Evolutionary conservation across 2,888 invertebrate species (phyloP).

Genomic region (Pristionchus mayeri): DNA sequence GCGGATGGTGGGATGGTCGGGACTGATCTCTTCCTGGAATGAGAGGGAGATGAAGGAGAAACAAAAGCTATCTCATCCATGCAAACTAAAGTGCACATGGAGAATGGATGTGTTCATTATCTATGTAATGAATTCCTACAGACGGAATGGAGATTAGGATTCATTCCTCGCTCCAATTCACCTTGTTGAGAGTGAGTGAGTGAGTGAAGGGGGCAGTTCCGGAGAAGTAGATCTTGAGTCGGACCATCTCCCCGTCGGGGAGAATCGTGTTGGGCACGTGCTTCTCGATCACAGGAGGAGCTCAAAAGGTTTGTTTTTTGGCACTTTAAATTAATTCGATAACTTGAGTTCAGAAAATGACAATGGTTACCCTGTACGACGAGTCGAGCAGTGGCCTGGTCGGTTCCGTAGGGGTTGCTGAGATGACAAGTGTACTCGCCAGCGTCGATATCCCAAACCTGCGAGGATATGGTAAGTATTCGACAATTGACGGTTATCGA

Average conservation of each 20-base stretch:
- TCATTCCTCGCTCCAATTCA: background rate
- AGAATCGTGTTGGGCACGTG: conserved; percentile 91
- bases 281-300: conserved; percentile 91
- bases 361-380: conserved; percentile 87
- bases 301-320: conserved; percentile 77
- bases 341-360: background rate
- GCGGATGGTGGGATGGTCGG: conserved; percentile 76
- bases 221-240: conserved; percentile 95
- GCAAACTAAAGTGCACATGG: no score
- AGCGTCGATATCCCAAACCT: conserved; percentile 87
- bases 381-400: conserved; percentile 88
- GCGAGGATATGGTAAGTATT: background rate
- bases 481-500: background rate
- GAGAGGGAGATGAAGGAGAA: background rate
- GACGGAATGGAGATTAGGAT: background rate
- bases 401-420: conserved; percentile 91
- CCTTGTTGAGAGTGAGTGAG: conserved; percentile 87
- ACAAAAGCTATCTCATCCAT: no score
- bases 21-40: conserved; percentile 80
- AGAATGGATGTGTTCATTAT: no score
- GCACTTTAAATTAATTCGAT: background rate
- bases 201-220: conserved; percentile 96
- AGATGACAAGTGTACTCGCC: conserved; percentile 87
- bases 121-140: no score
- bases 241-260: conserved; percentile 94